phyloP scores from a whole-genome alignment of 2,888 invertebrate genomes.

The Eupsilia transversa region DNA sequence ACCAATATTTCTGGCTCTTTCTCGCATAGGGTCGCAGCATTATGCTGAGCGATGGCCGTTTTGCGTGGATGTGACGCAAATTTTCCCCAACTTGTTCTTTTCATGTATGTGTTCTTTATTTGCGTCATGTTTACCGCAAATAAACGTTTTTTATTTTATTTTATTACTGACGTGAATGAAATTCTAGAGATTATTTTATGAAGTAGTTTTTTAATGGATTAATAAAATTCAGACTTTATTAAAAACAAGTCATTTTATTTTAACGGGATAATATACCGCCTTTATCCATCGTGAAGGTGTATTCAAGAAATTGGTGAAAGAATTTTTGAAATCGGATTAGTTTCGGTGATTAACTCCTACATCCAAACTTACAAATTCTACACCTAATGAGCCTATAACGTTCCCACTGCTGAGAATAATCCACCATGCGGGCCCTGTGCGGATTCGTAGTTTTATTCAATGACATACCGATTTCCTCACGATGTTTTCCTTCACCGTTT shows the following conservation, averaged over 20 bases:
- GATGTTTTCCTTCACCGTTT: not conserved
- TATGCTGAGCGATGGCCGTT: too few species aligned
- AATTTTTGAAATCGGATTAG: not conserved
- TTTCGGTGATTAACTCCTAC: not conserved
- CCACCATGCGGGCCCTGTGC: not conserved
- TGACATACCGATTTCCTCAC: not conserved
- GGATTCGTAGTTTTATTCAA: not conserved
- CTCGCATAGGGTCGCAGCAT: too few species aligned
- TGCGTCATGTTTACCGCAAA: too few species aligned
- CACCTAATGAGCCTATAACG: too few species aligned
- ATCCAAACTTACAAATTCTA: not conserved
- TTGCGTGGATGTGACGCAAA: too few species aligned
- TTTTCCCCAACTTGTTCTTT: too few species aligned
- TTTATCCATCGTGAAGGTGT: not conserved
- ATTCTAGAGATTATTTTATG: not conserved
- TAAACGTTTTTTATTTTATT: too few species aligned
- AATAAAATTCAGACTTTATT: not conserved
- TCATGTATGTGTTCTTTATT: too few species aligned
- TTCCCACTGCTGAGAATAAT: not conserved
- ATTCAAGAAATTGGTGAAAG: not conserved
- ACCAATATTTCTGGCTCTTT: slow-evolving; percentile 30
- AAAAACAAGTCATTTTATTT: not conserved
- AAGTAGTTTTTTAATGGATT: not conserved
- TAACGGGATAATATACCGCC: not conserved
- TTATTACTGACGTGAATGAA: slow-evolving; percentile 8